Evolutionary conservation across 2,113 vertebrate genomes (phyloP).

Genomic region (Forbesichthys agassizii): DNA sequence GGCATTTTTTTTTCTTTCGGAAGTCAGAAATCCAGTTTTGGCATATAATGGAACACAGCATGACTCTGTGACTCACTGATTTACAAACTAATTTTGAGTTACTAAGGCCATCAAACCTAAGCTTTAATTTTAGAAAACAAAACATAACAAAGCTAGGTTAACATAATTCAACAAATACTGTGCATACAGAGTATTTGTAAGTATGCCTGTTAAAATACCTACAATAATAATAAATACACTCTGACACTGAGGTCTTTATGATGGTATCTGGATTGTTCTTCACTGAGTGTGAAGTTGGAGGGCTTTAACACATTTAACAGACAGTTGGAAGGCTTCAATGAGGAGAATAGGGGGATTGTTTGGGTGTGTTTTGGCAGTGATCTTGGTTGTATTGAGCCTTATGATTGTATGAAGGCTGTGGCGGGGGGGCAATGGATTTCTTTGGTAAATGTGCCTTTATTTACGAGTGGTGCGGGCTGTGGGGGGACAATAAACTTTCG

Average conservation of each 20-base stretch:
- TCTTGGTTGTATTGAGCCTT: slow-evolving; percentile 43
- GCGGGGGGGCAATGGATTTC: slow-evolving; percentile 36
- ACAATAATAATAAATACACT: not conserved
- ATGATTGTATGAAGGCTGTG: slow-evolving; percentile 41
- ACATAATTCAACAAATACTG: slow-evolving; percentile 4
- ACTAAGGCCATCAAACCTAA: not conserved
- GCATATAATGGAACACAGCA: not conserved
- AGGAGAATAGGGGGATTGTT: slow-evolving; percentile 54
- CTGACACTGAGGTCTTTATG: slow-evolving; percentile 13
- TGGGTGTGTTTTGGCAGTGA: slow-evolving; percentile 57
- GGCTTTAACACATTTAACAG: slow-evolving; percentile 49
- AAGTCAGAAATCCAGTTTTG: too few species aligned
- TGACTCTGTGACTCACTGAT: slow-evolving; percentile 13
- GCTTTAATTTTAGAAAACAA: not conserved
- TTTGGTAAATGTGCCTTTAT: slow-evolving; percentile 70
- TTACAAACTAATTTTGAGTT: not conserved
- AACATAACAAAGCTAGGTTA: not conserved
- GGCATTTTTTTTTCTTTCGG: too few species aligned
- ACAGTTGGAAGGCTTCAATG: slow-evolving; percentile 60
- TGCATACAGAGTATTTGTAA: not conserved
- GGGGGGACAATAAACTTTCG: slow-evolving; percentile 71
- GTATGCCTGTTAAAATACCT: slow-evolving; percentile 19
- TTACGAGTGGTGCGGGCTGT: slow-evolving; percentile 65
- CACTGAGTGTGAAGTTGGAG: slow-evolving; percentile 21
- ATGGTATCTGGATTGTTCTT: slow-evolving; percentile 33